Evolutionary conservation across 2,113 vertebrate genomes (phyloP), one percentile per base, ranked within the genome.

Genomic region (Taxidea taxus): DNA sequence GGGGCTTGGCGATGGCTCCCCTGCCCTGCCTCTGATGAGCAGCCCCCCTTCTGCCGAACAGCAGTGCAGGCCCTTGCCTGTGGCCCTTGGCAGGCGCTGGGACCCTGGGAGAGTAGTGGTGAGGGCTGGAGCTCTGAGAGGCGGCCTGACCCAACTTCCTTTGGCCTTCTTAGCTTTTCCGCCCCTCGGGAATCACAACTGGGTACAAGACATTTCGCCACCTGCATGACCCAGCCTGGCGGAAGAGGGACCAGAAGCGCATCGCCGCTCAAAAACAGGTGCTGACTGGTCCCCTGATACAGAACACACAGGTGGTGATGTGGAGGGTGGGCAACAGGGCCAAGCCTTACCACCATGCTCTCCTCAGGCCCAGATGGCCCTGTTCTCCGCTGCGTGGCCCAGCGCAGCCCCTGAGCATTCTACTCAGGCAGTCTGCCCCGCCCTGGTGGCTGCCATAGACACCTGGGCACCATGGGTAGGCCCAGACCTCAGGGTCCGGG

Each of bases 241-340:
- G 99, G 97, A 99, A 99, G 97, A 99, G 99, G 88, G 99, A 99
- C 98, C 99, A 99, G 99, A 99, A 99, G 97, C 99, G 99, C 49
- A 99, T 99, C 0, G 99, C 99, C 0, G 94, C 99, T 0, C 99
- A 99, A 98, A 99, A 99, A 94, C 99, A 99, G 99, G 99, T 99
- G 97, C 87, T 96, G 54, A n/a, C 94, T 47, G 29, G 66, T 47
- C 29, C 74, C 90, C 2, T 44, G 15, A 8, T 7, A 0, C 3
- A 70, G 72, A 56, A 27, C 0, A 6, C 66, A 31, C 15, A 34
- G 62, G 92, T 29, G 47, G 74, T 91, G 31, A 44, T 25, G 6
- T 89, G 47, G 84, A 92, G 82, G 78, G 83, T 54, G 51, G 25
- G 56, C 44, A 81, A 2, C 2, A 27, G 95, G 94, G 31, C 78